phyloP scores from a whole-genome alignment of 2,113 vertebrate genomes.

The Rhinolophus sinicus region DNA sequence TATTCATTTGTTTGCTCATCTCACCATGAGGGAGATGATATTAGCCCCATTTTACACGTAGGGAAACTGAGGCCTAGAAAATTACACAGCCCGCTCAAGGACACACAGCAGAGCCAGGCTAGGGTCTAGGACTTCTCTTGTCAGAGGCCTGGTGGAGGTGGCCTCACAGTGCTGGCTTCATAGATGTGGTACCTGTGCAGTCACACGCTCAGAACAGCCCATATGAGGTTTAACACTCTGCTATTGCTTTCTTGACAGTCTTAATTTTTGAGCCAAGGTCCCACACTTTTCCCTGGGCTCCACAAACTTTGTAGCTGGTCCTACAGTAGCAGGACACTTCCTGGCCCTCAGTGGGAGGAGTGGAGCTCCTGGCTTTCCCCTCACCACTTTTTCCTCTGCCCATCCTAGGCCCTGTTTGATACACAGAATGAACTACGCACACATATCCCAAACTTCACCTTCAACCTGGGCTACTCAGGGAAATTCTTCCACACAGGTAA shows the following conservation, averaged over 20 bases:
- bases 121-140: not conserved
- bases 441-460: conserved; percentile 98
- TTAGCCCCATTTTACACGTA: not conserved
- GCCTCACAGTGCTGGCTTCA: not conserved
- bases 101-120: not conserved
- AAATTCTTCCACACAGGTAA: conserved; percentile 99
- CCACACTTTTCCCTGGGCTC: not conserved
- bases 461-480: conserved; percentile 99
- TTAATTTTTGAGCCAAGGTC: not conserved
- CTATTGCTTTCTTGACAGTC: not conserved
- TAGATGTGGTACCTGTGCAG: not conserved
- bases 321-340: not conserved
- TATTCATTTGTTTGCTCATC: no score
- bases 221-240: accelerated
- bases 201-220: not conserved
- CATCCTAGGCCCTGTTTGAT: conserved; percentile 92
- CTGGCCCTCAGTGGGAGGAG: not conserved
- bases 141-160: not conserved
- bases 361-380: not conserved
- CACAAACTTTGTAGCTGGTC: not conserved
- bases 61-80: not conserved
- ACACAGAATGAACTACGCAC: conserved; percentile 94
- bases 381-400: not conserved
- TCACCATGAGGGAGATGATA: not conserved
- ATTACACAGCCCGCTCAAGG: not conserved